Evolutionary conservation across 2,113 vertebrate genomes (phyloP), one percentile per base, ranked within the genome.

Genomic region (Podarcis cretensis): DNA sequence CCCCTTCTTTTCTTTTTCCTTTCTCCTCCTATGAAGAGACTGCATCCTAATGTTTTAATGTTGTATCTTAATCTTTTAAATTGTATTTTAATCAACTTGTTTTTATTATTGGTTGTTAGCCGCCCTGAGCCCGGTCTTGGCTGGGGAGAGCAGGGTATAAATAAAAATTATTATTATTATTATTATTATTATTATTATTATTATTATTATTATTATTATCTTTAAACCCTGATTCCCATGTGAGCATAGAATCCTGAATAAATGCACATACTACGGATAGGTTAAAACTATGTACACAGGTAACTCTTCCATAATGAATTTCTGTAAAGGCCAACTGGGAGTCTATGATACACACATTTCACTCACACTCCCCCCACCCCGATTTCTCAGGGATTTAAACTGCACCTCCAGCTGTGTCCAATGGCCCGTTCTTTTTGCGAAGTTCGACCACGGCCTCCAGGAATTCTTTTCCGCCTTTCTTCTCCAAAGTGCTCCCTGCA

Each of bases 381-480:
- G 23, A 63, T n/a, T 82, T 68, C 91, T n/a, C 91, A 79, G n/a
- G 63, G 89, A 81, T 90, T 95, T 89, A 86, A 86, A 23, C 35
- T 96, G 96, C 95, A 99, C 99, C 99, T 96, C 98, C 99, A 76
- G 98, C 99, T 90, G 99, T 97, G 96, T 99, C 99, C 96, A 99
- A 96, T 0, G 98, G 98, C 25, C 98, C 99, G 2, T 98, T 99
- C 93, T 99, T 99, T 97, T 99, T 99, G 94, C 98, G 98, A 84
- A 99, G 96, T 94, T 99, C 98, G 93, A 96, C 94, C 88, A 99
- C 96, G 2, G 98, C 98, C 27, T 99, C 98, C 77, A 96, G 95
- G 94, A 99, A 99, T 92, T 99, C 98, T 96, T 99, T 99, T 89
- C 99, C 99, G 3, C 98, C 99, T 83, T 98, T 99, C 96, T 99